Evolutionary conservation across 2,888 invertebrate species (phyloP).

Genomic region (Podabrus alpinus): DNA sequence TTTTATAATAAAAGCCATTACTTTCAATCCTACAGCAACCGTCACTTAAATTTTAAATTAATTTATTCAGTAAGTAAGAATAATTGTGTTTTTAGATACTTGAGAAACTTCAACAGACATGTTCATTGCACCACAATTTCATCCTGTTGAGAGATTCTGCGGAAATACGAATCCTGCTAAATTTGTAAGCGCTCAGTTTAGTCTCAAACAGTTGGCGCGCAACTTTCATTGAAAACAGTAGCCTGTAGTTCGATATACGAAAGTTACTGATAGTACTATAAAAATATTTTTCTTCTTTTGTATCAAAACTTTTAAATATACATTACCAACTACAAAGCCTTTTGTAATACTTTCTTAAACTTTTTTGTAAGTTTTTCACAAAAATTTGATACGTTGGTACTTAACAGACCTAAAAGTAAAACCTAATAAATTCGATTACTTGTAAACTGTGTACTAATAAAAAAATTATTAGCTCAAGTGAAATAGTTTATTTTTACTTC

Average conservation of each 20-base stretch:
- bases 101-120: not conserved
- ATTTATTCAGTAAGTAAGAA: not conserved
- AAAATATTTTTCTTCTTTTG: not conserved
- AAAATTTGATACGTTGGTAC: not conserved
- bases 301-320: not conserved
- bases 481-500: not conserved
- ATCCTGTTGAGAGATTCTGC: slow-evolving; percentile 12
- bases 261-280: not conserved
- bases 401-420: not conserved
- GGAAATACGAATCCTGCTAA: slow-evolving; percentile 21
- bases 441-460: not conserved
- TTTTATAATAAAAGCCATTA: not conserved
- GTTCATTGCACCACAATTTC: slow-evolving; percentile 9
- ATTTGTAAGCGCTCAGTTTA: slow-evolving; percentile 18
- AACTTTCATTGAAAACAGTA: slow-evolving; percentile 15
- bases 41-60: not conserved
- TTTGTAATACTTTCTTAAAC: not conserved
- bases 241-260: not conserved
- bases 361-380: not conserved
- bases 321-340: no score
- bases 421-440: not conserved
- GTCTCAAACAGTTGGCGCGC: slow-evolving; percentile 22
- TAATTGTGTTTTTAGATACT: not conserved
- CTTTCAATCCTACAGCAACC: not conserved
- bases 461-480: not conserved